Conservation (phyloP, 2,888 invertebrate genomes). For the Luffia ferchaultella region DNA sequence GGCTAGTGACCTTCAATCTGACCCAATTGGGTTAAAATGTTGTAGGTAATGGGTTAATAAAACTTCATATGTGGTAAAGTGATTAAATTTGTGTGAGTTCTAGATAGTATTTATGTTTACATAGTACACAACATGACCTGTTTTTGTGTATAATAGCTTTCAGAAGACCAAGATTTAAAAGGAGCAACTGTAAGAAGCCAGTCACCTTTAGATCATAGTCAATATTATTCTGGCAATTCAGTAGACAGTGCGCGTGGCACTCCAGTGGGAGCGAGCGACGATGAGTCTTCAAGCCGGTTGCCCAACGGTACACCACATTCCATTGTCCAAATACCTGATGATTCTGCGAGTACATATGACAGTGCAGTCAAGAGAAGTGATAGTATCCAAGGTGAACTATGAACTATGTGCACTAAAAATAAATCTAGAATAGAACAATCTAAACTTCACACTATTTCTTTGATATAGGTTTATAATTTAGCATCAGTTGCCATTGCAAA, state of each 20-base stretch:
- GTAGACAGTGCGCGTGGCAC: constrained; percentile 47
- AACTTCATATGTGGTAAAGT: too few relatives aligned
- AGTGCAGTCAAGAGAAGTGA: constrained; percentile 50
- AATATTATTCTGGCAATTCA: constrained; percentile 32
- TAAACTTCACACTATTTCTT: constrained; percentile 16
- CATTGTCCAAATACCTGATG: constrained; percentile 71
- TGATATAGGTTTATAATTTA: too few relatives aligned
- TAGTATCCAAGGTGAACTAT: constrained; percentile 56
- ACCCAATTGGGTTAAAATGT: too few relatives aligned
- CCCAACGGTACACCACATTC: constrained; percentile 72
- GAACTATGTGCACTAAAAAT: too few relatives aligned
- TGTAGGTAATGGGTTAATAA: too few relatives aligned
- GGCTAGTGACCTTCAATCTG: too few relatives aligned
- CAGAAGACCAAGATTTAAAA: constrained; percentile 60
- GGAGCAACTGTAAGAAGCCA: constrained; percentile 49
- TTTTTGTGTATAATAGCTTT: constrained; percentile 46
- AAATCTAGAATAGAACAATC: too few relatives aligned
- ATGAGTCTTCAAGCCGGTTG: constrained; percentile 46
- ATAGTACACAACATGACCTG: too few relatives aligned
- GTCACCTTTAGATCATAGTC: constrained; percentile 42
- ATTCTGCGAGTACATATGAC: constrained; percentile 47
- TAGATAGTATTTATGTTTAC: too few relatives aligned
- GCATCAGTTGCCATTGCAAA: too few relatives aligned
- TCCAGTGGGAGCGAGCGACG: constrained; percentile 58
- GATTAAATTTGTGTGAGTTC: too few relatives aligned